Base-by-base conservation (phyloP, 2,113 vertebrate species). In the Trichechus manatus region DNA sequence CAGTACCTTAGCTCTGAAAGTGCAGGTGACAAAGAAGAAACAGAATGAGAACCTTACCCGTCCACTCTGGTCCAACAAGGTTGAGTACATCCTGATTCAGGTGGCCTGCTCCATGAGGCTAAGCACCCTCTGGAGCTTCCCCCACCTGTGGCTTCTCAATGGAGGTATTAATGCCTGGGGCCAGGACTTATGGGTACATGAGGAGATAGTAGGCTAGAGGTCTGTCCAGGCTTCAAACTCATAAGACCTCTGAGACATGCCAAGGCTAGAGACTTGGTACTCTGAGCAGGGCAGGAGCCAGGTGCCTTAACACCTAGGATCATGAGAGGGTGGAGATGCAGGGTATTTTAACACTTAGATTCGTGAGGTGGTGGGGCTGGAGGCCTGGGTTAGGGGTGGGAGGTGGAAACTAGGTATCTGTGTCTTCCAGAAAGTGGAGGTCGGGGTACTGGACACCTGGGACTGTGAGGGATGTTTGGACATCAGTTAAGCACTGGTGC, bases 31-130 rank as follows among this genome's bases (percentile, higher is more conserved):
- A 27, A 29, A 77, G n/a, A 7, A 29, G 23, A 1, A 91, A 22
- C 1, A 44, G 2, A 79, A 10, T 1, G 66, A 95, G 3, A 59
- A 47, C 19, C 1, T 68, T 39, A 4, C 97, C 19, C 98, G 98
- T 39, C 98, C 98, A 0, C 96, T 98, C 2, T 99, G 99, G 99
- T 98, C 99, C 96, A 99, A 98, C 89, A 99, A 99, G 96, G 29
- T 98, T 9, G 98, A 99, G 94, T 99, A 99, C 89, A 98, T 99
- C 66, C 95, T 99, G 64, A 98, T 98, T 36, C 99, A 99, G 93
- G 98, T 99, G 86, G 99, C 99, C 68, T 99, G 99, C 98, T 99
- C 98, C 31, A 95, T 99, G 5, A 99, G 98, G 1, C 98, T 99
- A 0, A 96, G 98, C 8, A 98, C 98, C 5, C 97, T 99, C 61